Evolutionary conservation across 2,888 invertebrate species (phyloP).

Genomic region (Rhaphigaster nebulosa): DNA sequence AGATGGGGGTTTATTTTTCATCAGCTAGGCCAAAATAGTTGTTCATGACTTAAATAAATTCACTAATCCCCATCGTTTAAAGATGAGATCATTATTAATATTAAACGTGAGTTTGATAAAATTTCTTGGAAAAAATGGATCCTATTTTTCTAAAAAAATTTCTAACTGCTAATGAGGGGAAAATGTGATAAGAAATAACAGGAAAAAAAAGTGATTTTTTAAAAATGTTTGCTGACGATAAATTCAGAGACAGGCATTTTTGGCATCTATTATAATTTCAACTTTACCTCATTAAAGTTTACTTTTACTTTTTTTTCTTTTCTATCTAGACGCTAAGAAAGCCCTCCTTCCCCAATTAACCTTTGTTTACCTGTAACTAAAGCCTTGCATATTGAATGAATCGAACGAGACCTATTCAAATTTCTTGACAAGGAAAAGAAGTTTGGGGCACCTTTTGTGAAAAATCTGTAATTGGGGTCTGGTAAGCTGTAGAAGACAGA

Average conservation of each 20-base stretch:
- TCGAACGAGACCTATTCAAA: neutral
- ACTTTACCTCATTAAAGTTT: conserved; percentile 7
- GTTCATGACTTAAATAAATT: no score
- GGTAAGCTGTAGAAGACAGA: neutral
- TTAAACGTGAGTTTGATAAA: no score
- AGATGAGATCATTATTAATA: no score
- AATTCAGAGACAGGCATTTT: neutral
- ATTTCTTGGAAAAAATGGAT: no score
- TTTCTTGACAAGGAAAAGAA: neutral
- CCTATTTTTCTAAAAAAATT: no score
- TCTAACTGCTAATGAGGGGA: neutral
- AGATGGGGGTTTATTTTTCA: no score
- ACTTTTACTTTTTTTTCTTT: neutral
- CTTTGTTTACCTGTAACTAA: neutral
- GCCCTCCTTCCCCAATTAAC: neutral
- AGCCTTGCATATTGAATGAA: neutral
- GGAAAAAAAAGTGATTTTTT: no score
- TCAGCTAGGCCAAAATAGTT: no score
- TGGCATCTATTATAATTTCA: neutral
- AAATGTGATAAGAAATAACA: neutral
- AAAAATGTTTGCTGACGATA: neutral
- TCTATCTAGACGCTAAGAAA: neutral
- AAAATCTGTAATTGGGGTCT: neutral
- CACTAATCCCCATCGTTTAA: no score
- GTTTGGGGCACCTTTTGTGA: neutral